Evolutionary conservation across 2,113 vertebrate species (phyloP), one percentile per base, ranked within the genome.

Genomic region (Gymnogyps californianus): DNA sequence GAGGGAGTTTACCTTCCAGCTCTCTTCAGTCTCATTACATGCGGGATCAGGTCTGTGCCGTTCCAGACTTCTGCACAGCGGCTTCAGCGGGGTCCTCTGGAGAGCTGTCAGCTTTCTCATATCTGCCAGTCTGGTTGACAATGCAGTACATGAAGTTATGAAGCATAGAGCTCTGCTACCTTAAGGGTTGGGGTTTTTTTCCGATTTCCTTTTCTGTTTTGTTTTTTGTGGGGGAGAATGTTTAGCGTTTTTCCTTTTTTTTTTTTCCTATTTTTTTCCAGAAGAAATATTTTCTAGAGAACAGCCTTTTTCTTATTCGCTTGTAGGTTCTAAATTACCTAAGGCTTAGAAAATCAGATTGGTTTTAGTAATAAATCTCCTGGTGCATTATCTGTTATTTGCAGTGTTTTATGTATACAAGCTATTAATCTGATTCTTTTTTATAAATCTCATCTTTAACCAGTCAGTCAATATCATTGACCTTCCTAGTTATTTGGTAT

Each of bases 21-120:
- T 90, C 94, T 91, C 90, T 65, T 83, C 89, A 92, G 91, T 93
- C 98, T 98, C 98, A 98, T 98, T 98, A 97, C 96, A 98, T 98
- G 97, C 97, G 36, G 98, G 96, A 97, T 96, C 96, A 97, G 97
- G 95, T 91, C 97, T 98, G 90, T 78, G 94, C 94, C 21, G 97
- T 98, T 98, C 97, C 98, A 97, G 95, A 57, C 97, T 97, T 94
- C 87, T 98, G 98, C 97, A 74, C 94, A 93, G 58, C 94, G 13
- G 96, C 92, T 94, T 51, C 86, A 42, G 69, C 93, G 3, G 13
- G 61, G 65, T 80, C 90, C 98, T 98, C 97, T 82, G 75, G 97
- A 98, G 98, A 93, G 81, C 96, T 97, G 97, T 96, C 98, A 97
- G 96, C 87, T 87, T 78, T 79, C 97, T 97, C 93, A 46, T 97